Evolutionary conservation across 2,797 vertebrate genomes (phyloP), one percentile per base, ranked within the genome.

Genomic region (Gobio occitaniae): DNA sequence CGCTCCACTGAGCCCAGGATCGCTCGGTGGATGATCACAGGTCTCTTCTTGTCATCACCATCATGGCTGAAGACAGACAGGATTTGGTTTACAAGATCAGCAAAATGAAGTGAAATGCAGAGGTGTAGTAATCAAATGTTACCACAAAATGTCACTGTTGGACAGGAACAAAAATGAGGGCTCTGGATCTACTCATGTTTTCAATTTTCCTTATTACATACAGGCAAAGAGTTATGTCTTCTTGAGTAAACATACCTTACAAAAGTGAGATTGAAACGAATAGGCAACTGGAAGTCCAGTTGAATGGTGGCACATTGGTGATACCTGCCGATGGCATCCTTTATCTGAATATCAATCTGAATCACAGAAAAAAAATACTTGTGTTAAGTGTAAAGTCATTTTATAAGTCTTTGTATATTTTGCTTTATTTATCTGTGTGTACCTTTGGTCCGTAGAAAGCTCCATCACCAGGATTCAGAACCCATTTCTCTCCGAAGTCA

Each of bases 371-470:
- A 82, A 65, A 76, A 25, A 25, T 15, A 16, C 2, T 41, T 15
- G 11, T 44, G 1, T 17, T 52, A 10, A 50, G 36, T 11, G 36
- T 29, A n/a, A 89, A 25, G n/a, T 69, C 0, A 50, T 29, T 71
- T 48, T 3, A 38, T 48, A 69, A 32, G 17, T 21, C 8, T 63
- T 3, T 1, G 38, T n/a, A 52, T 48, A 16, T 65, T 44, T 44
- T 17, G 7, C 25, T 38, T 41, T 77, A 7, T 61, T 66, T n/a
- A 56, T 41, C 11, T 13, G 16, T 6, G 21, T 93, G 93, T 89
- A 99, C 98, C 97, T 99, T 99, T 82, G 98, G 98, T 86, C 98
- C 98, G 77, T 99, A 99, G 91, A 99, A 99, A 69, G 98, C 98
- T 82, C 98, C 98, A 79, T 99, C 98, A 0, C 98, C 98, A 3